Percentiles rank a stretch among this genome's conserved stretches.
These are phyloP conservation scores for Ardeotis arabs DNA, from an alignment of 2,113 vertebrate genomes.

Conservation along the genomic window DNA sequence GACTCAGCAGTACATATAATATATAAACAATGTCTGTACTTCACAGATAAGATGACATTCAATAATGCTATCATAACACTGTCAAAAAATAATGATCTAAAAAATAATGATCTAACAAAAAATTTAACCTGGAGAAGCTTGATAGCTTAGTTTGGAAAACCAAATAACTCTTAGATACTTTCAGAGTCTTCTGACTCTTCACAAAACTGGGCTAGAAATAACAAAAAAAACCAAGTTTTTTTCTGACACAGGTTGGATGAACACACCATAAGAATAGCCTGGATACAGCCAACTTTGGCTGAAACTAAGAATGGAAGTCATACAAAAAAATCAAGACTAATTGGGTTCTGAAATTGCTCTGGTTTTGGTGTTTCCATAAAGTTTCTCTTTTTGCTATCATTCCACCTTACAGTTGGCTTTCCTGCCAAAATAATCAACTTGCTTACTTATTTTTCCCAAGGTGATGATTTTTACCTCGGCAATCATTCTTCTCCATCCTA, in stretches of 20 bases:
- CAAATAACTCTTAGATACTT: neutral
- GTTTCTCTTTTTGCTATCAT: neutral
- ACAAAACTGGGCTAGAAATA: neutral
- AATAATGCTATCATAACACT: neutral
- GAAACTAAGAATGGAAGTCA: neutral
- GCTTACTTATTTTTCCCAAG: neutral
- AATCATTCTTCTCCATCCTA: neutral
- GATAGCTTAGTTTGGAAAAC: neutral
- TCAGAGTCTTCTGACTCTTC: neutral
- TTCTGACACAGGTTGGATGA: neutral
- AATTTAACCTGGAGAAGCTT: neutral
- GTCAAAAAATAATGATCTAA: neutral
- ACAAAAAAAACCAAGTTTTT: neutral
- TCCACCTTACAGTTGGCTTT: neutral
- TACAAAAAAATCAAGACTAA: neutral
- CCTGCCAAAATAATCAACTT: neutral
- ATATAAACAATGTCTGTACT: neutral
- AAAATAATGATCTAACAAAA: neutral
- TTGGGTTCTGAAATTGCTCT: neutral
- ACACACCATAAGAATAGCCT: neutral
- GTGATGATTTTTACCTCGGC: neutral
- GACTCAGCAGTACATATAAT: neutral
- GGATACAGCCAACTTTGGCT: neutral
- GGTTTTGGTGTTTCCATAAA: neutral
- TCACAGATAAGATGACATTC: neutral